Conservation (phyloP, 1,140 invertebrate species). For the Lutraria rhynchaena region DNA sequence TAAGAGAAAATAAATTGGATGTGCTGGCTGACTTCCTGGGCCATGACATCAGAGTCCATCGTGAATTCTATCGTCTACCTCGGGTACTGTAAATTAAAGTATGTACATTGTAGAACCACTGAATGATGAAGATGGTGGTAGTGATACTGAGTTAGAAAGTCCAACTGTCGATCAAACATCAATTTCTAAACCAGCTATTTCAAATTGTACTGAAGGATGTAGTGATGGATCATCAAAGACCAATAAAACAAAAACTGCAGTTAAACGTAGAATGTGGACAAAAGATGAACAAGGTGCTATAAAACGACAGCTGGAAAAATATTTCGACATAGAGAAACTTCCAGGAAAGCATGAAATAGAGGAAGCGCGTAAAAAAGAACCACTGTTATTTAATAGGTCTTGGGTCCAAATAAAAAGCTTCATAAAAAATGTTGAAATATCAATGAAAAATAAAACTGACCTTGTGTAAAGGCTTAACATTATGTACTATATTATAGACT, state of each 20-base stretch:
- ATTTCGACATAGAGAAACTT: neutral
- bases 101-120: no score
- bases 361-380: slow-evolving; percentile 8
- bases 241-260: no score
- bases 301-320: slow-evolving; percentile 4
- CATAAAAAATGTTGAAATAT: slow-evolving; percentile 18
- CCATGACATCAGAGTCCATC: slow-evolving; percentile 59
- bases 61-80: slow-evolving; percentile 62
- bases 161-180: no score
- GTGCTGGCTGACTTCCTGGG: slow-evolving; percentile 57
- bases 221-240: no score
- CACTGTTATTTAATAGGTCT: neutral
- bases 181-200: no score
- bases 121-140: no score
- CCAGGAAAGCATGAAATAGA: slow-evolving; percentile 32
- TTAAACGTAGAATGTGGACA: neutral
- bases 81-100: no score
- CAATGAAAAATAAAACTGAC: neutral
- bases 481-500: no score
- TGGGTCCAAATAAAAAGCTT: slow-evolving; percentile 20
- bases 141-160: no score
- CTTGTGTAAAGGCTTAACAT: no score
- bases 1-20: slow-evolving; percentile 65
- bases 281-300: neutral
- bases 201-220: no score